These are phyloP conservation scores for Amphiprion clarkii DNA, from an alignment of 2,797 vertebrate species.

Conservation along the genomic window DNA sequence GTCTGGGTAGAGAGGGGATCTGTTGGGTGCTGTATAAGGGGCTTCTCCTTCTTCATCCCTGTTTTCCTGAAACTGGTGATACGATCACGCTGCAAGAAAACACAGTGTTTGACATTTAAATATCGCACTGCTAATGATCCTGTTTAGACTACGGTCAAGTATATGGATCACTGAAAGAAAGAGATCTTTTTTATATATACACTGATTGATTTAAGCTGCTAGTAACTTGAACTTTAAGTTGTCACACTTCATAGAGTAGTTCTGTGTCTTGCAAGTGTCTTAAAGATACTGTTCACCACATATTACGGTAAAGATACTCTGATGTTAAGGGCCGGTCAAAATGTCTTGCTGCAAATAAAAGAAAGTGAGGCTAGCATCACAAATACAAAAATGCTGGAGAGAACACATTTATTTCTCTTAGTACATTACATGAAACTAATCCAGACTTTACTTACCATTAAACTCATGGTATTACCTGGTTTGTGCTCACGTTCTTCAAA, in stretches of 20 bases:
- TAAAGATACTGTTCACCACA: neutral
- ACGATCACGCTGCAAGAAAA: conserved; percentile 92
- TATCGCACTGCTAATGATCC: neutral
- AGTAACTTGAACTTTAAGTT: neutral
- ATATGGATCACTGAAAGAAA: neutral
- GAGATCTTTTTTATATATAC: neutral
- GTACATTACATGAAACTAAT: neutral
- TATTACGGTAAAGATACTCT: conserved; percentile 20
- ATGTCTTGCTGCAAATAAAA: conserved; percentile 2
- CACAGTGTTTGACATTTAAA: conserved; percentile 49
- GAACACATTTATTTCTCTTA: neutral
- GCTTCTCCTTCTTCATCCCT: conserved; percentile 94
- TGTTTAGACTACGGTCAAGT: neutral
- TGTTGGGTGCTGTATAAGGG: conserved; percentile 94
- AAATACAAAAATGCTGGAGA: neutral
- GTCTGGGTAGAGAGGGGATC: conserved; percentile 87
- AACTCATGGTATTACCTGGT: conserved; percentile 20
- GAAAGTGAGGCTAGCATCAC: neutral
- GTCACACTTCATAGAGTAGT: neutral
- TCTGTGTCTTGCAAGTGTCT: conserved; percentile 9
- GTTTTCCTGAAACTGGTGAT: conserved; percentile 97
- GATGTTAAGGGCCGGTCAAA: conserved; percentile 1
- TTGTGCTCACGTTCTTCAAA: conserved; percentile 9
- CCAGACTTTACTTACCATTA: conserved; percentile 69
- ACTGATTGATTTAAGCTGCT: neutral